Base-by-base conservation (phyloP, 2,113 vertebrate species). In the Thunnus thynnus region DNA sequence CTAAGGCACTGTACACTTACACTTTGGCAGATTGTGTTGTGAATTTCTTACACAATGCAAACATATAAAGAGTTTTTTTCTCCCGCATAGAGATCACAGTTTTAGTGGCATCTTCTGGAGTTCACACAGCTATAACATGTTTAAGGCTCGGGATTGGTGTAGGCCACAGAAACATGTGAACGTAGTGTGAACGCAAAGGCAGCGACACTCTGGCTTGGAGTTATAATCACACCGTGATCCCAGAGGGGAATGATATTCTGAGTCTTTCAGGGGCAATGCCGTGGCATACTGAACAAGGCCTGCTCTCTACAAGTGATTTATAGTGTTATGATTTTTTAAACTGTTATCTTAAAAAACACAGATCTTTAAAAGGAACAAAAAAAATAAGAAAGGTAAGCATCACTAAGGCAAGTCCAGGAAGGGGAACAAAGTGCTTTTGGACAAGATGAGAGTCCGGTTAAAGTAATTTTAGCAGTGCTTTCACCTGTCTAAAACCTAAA, bases 1-100 rank as follows among this genome's bases (percentile, higher is more conserved):
- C 95, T 98, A 99, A 99, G 98, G 98, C 98, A 99, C 98, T 97
- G 97, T 96, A 96, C 96, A 95, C 94, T 96, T 96, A 97, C 93
- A 93, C 98, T 99, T 99, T 98, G 97, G 98, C 97, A 97, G 97
- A 95, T 97, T 95, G 95, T 96, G 95, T 96, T 95, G 93, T 96
- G 96, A 96, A 93, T 93, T 86, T 94, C 93, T 94, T 95, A 94
- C 85, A 93, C 95, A 95, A 95, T 93, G 92, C 94, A 96, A 97
- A 94, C 93, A 95, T 52, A 94, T 95, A 90, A 90, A 95, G 91
- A 95, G 88, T 95, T 93, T 97, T 96, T 30, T 30, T 30, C 30
- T 13, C 95, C 96, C 96, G 95, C 94, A 96, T 95, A 96, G 94
- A 96, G 95, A 96, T 98, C 97, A 96, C 95, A 96, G 97, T 95